Evolutionary conservation across 2,797 vertebrate species (phyloP).

Genomic region (Anguilla obscura): DNA sequence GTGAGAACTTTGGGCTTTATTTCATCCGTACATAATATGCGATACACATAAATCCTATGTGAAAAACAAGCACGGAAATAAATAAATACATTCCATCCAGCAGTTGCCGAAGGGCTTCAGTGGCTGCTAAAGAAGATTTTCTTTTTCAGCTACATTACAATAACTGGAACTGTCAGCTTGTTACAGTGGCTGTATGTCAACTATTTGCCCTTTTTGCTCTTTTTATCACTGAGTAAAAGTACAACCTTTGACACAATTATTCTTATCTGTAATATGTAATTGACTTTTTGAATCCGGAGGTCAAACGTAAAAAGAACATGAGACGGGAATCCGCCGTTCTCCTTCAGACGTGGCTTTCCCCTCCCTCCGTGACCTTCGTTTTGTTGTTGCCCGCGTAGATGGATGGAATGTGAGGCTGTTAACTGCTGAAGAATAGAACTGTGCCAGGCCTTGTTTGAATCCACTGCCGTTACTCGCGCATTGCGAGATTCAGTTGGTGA

Average conservation of each 20-base stretch:
- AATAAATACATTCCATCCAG: background rate
- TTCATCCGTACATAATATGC: background rate
- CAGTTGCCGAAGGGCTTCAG: background rate
- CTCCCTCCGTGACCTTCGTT: background rate
- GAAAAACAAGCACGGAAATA: background rate
- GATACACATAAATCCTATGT: background rate
- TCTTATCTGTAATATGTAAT: constrained; percentile 3
- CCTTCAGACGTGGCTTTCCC: background rate
- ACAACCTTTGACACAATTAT: background rate
- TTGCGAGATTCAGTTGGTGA: background rate
- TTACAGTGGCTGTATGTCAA: background rate
- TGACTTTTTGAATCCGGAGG: constrained; percentile 3
- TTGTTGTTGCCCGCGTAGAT: background rate
- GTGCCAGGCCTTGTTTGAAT: background rate
- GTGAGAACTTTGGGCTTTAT: background rate
- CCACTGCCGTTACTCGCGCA: background rate
- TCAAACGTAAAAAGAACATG: background rate
- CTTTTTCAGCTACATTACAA: background rate
- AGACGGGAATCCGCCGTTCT: background rate
- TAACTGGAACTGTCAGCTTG: background rate
- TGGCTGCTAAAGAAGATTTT: background rate
- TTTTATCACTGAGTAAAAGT: background rate
- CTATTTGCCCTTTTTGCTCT: background rate
- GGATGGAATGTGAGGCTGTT: background rate
- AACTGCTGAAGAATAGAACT: background rate